phyloP scores from a whole-genome alignment of 2,797 vertebrate species.

The Garrulus glandarius region DNA sequence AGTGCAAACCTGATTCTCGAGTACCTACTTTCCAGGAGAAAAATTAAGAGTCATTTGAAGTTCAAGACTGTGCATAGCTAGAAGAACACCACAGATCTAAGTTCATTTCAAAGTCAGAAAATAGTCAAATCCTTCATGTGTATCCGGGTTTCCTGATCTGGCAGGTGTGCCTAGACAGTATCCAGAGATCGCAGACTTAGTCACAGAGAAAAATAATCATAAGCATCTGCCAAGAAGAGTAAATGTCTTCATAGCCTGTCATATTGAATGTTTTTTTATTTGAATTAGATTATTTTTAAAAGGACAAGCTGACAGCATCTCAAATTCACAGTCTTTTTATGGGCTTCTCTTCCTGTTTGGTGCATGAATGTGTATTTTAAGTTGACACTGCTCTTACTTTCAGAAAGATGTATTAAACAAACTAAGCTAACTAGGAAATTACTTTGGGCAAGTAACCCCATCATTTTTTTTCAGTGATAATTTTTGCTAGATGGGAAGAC shows the following conservation, averaged over 20 bases:
- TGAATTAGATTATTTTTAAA: not conserved
- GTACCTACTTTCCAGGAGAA: not conserved
- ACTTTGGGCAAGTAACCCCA: conserved; percentile 12
- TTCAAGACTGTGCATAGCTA: not conserved
- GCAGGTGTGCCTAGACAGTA: conserved; percentile 31
- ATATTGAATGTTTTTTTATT: not conserved
- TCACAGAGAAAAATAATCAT: conserved; percentile 1
- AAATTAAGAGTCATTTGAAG: not conserved
- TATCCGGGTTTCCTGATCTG: not conserved
- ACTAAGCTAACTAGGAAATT: conserved; percentile 24
- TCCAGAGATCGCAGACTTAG: not conserved
- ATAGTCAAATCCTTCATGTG: not conserved
- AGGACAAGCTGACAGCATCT: conserved; percentile 17
- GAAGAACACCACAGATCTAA: not conserved
- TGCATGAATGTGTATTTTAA: not conserved
- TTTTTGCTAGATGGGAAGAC: conserved; percentile 45
- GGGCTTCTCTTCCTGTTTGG: conserved; percentile 27
- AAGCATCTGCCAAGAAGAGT: conserved; percentile 30
- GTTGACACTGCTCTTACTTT: not conserved
- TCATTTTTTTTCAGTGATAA: conserved; percentile 12
- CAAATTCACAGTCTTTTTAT: conserved; percentile 3
- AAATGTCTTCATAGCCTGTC: not conserved
- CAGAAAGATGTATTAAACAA: conserved; percentile 13
- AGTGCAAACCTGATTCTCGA: not conserved
- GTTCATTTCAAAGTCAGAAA: conserved; percentile 18